These are phyloP conservation scores for Tachyglossus aculeatus DNA, from an alignment of 2,797 vertebrate genomes.

Conservation along the genomic window DNA sequence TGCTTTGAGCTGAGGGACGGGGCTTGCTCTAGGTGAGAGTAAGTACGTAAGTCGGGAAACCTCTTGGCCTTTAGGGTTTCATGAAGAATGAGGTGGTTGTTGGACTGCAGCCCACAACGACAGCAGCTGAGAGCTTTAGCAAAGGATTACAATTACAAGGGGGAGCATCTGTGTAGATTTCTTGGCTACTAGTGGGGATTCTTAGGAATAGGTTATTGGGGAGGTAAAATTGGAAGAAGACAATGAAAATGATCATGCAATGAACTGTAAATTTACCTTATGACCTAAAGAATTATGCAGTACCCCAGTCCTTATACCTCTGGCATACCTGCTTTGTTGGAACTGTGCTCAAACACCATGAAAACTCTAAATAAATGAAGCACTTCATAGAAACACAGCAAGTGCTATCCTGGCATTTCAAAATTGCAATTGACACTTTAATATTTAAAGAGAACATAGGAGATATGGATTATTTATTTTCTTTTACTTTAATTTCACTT, in stretches of 20 bases:
- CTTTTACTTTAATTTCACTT: constrained; percentile 74
- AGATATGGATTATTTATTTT: constrained; percentile 73
- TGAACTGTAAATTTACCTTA: background rate
- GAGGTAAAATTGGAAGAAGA: background rate
- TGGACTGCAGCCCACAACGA: background rate
- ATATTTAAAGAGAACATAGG: constrained; percentile 75
- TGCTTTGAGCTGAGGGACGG: background rate
- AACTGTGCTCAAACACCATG: constrained; percentile 41
- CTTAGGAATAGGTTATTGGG: background rate
- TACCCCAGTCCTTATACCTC: background rate
- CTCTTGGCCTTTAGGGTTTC: background rate
- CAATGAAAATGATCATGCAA: background rate
- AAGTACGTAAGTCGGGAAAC: background rate
- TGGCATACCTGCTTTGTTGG: constrained; percentile 38
- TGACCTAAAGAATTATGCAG: constrained; percentile 10
- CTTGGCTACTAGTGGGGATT: background rate
- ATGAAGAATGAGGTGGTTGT: background rate
- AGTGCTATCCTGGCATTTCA: constrained; percentile 43
- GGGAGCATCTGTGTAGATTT: background rate
- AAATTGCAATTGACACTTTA: constrained; percentile 68
- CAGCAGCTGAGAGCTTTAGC: rapidly evolving
- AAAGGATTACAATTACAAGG: background rate
- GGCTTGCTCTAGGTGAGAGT: background rate
- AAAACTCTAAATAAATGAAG: constrained; percentile 46
- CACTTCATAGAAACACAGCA: constrained; percentile 42